Percentiles rank a stretch among this genome's conserved stretches.
phyloP scores from a whole-genome alignment of 2,888 invertebrate genomes.

The Drosophila tripunctata region DNA sequence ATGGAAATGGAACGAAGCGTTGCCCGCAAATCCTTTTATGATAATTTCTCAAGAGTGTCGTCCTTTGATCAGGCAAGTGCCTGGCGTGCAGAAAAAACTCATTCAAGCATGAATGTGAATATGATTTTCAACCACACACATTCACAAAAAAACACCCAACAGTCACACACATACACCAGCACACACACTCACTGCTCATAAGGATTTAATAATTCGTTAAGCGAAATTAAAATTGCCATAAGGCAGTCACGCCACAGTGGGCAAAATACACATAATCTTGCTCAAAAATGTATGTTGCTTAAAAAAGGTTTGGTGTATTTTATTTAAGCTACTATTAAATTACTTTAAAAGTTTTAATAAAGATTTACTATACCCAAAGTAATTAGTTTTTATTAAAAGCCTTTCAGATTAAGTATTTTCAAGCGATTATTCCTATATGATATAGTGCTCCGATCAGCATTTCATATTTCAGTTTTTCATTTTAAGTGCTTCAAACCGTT shows the following conservation, averaged over 20 bases:
- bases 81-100: slow-evolving; percentile 73
- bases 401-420: no score
- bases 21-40: slow-evolving; percentile 82
- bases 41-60: slow-evolving; percentile 84
- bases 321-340: background rate
- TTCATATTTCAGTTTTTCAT: no score
- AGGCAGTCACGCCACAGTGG: slow-evolving; percentile 46
- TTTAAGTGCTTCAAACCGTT: no score
- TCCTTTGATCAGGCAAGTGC: slow-evolving; percentile 83
- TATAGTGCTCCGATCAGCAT: no score
- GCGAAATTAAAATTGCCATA: slow-evolving; percentile 79
- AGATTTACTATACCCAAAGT: no score
- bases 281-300: slow-evolving; percentile 13
- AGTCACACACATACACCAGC: background rate
- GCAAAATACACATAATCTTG: background rate
- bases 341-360: no score
- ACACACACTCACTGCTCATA: slow-evolving; percentile 38
- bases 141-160: slow-evolving; percentile 21
- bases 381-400: no score
- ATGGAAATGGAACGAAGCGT: slow-evolving; percentile 34
- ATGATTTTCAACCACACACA: slow-evolving; percentile 74
- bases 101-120: slow-evolving; percentile 83
- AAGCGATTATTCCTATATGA: no score
- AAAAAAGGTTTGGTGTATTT: background rate
- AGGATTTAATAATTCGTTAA: slow-evolving; percentile 80